Conservation (phyloP, 2,113 vertebrate genomes). For the Falcunculus frontatus region DNA sequence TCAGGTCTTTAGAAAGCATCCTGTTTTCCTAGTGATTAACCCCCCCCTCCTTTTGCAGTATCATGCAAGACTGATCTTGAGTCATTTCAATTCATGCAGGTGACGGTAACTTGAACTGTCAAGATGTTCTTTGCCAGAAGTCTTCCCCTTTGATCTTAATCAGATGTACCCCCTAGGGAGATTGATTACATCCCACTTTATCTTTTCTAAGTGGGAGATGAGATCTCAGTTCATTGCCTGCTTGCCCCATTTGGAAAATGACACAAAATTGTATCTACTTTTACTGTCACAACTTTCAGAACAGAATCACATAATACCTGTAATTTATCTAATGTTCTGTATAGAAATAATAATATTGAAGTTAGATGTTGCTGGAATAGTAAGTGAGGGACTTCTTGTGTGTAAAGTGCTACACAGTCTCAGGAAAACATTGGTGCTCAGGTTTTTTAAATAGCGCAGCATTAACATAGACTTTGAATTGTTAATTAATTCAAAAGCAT, state of each 20-base stretch:
- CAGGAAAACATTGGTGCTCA: neutral
- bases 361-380: neutral
- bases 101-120: constrained; percentile 59
- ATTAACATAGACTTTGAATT: neutral
- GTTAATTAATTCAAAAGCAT: neutral
- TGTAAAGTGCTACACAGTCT: neutral
- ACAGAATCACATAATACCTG: neutral
- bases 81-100: constrained; percentile 53
- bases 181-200: constrained; percentile 26
- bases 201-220: constrained; percentile 55
- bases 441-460: neutral
- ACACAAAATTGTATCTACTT: neutral
- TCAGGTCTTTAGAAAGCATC: constrained; percentile 40
- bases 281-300: neutral
- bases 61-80: constrained; percentile 60
- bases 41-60: constrained; percentile 35
- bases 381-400: neutral
- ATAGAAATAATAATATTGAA: neutral
- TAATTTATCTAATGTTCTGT: neutral
- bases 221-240: constrained; percentile 29
- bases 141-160: constrained; percentile 68
- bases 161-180: neutral
- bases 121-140: constrained; percentile 48
- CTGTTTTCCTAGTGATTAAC: constrained; percentile 42
- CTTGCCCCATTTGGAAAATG: neutral